Conservation (phyloP, 2,888 invertebrate species). For the Plebejus argus region DNA sequence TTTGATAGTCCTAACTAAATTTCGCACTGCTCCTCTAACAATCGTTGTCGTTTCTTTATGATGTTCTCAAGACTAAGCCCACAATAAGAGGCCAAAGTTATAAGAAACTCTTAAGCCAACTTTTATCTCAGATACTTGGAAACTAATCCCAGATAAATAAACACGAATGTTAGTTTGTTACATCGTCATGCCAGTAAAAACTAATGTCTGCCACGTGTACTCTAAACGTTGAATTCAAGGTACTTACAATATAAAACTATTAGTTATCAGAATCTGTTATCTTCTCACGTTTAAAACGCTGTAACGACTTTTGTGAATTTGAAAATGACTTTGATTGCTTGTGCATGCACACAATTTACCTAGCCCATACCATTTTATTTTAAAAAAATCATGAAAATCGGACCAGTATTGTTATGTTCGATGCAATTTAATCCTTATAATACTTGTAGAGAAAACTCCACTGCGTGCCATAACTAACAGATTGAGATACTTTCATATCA, state of each 20-base stretch:
- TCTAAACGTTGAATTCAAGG: background rate
- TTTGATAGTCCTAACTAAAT: background rate
- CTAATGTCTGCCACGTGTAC: background rate
- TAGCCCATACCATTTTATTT: too few relatives aligned
- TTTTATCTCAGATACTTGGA: background rate
- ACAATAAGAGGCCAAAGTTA: background rate
- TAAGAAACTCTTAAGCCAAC: slow-evolving; percentile 4
- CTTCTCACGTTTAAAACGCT: too few relatives aligned
- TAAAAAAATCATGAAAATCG: too few relatives aligned
- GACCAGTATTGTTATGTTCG: too few relatives aligned
- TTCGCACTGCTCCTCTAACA: background rate
- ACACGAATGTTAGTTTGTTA: background rate
- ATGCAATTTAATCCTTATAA: too few relatives aligned
- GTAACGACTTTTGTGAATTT: too few relatives aligned
- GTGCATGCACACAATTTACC: too few relatives aligned
- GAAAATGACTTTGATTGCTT: too few relatives aligned
- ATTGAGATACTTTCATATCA: too few relatives aligned
- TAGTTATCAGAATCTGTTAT: too few relatives aligned
- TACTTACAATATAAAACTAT: background rate
- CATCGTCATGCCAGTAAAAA: background rate
- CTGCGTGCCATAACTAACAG: too few relatives aligned
- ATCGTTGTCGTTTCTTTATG: background rate
- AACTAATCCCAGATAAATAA: background rate
- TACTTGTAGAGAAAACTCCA: too few relatives aligned
- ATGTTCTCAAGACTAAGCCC: background rate